These are phyloP conservation scores for Otocyon megalotis DNA, from an alignment of 2,113 vertebrate genomes.

Conservation along the genomic window DNA sequence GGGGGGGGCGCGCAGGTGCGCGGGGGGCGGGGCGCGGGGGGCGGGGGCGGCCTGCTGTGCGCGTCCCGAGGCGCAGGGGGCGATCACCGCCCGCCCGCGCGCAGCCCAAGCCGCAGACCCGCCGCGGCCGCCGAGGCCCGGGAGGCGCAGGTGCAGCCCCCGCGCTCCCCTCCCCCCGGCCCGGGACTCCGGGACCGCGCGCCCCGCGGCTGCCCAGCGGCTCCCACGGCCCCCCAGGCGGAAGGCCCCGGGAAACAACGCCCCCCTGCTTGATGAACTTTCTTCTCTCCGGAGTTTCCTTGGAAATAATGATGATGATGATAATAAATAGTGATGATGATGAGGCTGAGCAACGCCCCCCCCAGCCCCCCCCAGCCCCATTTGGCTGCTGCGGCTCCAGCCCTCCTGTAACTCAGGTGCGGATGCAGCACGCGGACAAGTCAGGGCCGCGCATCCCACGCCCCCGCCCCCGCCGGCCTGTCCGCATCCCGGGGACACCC, in stretches of 20 bases:
- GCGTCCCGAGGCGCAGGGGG: constrained; percentile 69
- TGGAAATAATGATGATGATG: too few species aligned
- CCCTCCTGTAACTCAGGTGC: constrained; percentile 26
- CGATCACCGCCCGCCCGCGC: constrained; percentile 56
- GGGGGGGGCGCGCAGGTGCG: too few species aligned
- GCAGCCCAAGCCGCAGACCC: too few species aligned
- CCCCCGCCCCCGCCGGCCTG: neutral
- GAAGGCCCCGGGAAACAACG: constrained; percentile 65
- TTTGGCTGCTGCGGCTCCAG: neutral
- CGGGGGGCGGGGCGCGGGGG: too few species aligned
- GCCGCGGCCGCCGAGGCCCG: too few species aligned
- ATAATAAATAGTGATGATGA: too few species aligned
- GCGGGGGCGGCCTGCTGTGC: neutral
- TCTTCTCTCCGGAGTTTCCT: constrained; percentile 43
- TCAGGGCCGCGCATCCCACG: neutral
- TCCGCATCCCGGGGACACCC: constrained; percentile 12
- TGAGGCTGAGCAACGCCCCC: too few species aligned
- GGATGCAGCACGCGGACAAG: neutral
- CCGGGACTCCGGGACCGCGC: too few species aligned
- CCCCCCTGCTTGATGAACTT: constrained; percentile 62
- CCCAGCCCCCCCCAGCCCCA: neutral
- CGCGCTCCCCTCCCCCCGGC: too few species aligned
- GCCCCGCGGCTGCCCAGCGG: too few species aligned
- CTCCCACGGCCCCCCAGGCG: neutral
- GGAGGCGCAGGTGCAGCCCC: too few species aligned